These are phyloP conservation scores for Recurvirostra avosetta DNA, from an alignment of 2,113 vertebrate species.

Conservation along the genomic window DNA sequence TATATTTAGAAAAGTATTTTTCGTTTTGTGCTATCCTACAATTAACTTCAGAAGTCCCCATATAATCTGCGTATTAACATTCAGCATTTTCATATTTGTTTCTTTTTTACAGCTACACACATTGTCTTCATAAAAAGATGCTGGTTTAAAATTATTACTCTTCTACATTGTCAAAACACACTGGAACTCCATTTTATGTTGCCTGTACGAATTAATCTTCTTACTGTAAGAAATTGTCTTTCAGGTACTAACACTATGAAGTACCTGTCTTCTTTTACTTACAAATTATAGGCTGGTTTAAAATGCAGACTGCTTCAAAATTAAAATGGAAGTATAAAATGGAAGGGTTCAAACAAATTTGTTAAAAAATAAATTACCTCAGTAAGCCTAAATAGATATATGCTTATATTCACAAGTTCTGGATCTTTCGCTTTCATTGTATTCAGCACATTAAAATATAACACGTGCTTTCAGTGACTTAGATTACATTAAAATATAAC, in stretches of 20 bases:
- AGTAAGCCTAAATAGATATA: background rate
- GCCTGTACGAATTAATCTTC: background rate
- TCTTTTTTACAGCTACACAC: background rate
- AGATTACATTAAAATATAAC: background rate
- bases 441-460: background rate
- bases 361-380: background rate
- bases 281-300: background rate
- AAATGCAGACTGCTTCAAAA: background rate
- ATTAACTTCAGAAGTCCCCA: background rate
- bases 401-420: background rate
- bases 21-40: background rate
- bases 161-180: background rate
- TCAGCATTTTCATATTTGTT: background rate
- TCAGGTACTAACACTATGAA: background rate
- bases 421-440: background rate
- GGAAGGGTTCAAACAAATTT: background rate
- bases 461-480: background rate
- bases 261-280: background rate
- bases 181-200: background rate
- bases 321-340: background rate
- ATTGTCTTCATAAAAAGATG: background rate
- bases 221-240: background rate
- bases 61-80: background rate
- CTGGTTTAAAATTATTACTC: background rate
- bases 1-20: background rate